Evolutionary conservation across 1,140 invertebrate species (phyloP), one percentile per base, ranked within the genome.

Genomic region (Drosophila mauritiana): DNA sequence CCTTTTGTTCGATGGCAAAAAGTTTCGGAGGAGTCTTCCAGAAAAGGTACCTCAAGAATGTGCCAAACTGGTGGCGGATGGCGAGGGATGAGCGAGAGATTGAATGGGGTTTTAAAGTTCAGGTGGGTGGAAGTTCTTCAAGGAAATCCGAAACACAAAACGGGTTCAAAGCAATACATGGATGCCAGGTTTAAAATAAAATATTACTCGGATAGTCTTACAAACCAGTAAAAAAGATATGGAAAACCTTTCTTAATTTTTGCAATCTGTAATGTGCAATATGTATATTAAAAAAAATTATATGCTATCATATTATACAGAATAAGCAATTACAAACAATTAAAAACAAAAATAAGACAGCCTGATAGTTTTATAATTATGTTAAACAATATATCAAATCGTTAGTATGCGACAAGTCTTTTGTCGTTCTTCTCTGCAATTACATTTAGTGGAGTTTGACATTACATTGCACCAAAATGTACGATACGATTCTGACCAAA

Each of bases 1-100:
- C 68, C 68, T 40, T 70, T 70, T 70, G 64, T 70, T 70, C 61
- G 61, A 65, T 53, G 64, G 37, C 46, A 25, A 65, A 43, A 68
- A 65, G 61, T 53, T 65, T 61, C 6, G 27, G 1, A 52, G 31
- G 15, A 37, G 17, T 22, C 43, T 11, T 49, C 17, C 12, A 13
- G 17, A 40, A 34, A 52, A 36, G 59, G 45, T 20, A 11, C 17
- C 37, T 31, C 46, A 31, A 17, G 64, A 45, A 52, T 68, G 48
- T 45, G 37, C 46, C 48, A 65, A 64, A 22, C 25, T 17, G 45
- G 59, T 27, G 46, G 27, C 11, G 62, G 58, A 2, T 17, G 17
- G 12, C 13, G 43, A 3, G 12, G 36, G 13, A 39, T 20, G 12
- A 40, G 22, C 12, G 1, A 13, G 17, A 20, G 43, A 39, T 36